These are phyloP conservation scores for Zeuzera pyrina DNA, from an alignment of 2,888 invertebrate species.

Conservation along the genomic window DNA sequence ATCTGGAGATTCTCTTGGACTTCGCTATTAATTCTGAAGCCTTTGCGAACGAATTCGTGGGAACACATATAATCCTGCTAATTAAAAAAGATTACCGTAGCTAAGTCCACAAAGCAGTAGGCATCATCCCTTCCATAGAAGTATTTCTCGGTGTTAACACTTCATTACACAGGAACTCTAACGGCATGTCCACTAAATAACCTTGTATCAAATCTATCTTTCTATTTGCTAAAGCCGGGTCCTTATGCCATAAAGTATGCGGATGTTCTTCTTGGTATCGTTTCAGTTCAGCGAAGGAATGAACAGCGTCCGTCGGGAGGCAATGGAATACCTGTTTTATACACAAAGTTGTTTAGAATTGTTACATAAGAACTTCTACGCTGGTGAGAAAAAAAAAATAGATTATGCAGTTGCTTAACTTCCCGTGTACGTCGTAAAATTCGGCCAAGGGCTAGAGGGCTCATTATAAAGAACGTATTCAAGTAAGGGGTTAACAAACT, in stretches of 20 bases:
- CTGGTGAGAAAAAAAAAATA: constrained; percentile 5
- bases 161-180: constrained; percentile 91
- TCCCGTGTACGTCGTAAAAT: not conserved
- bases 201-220: constrained; percentile 86
- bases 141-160: constrained; percentile 85
- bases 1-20: too few relatives aligned
- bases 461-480: too few relatives aligned
- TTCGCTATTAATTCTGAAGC: too few relatives aligned
- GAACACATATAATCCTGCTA: too few relatives aligned
- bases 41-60: too few relatives aligned
- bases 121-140: constrained; percentile 94
- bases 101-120: constrained; percentile 93
- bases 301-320: constrained; percentile 87
- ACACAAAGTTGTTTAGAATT: too few relatives aligned
- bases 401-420: constrained; percentile 2
- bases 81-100: too few relatives aligned
- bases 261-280: constrained; percentile 80
- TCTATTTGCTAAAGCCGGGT: constrained; percentile 81
- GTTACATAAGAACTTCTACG: too few relatives aligned
- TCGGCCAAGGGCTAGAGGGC: not conserved
- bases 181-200: constrained; percentile 89
- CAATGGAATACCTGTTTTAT: constrained; percentile 90
- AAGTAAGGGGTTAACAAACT: too few relatives aligned
- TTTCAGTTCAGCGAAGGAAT: constrained; percentile 83
- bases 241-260: constrained; percentile 78